phyloP scores from a whole-genome alignment of 2,888 invertebrate species.

The Cataglyphis altisquamis region DNA sequence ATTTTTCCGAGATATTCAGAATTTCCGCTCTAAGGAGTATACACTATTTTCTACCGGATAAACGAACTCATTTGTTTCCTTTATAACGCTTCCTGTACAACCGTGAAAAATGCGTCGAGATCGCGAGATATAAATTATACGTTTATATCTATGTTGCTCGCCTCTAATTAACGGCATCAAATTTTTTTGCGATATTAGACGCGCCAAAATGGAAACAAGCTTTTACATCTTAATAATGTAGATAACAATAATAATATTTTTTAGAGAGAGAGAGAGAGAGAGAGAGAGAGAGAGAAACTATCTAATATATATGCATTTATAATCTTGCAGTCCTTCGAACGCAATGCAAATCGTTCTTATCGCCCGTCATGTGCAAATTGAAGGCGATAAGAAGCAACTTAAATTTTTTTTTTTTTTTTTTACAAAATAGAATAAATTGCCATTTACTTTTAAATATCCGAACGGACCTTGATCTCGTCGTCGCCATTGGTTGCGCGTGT shows the following conservation, averaged over 20 bases:
- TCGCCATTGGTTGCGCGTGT: conserved; percentile 23
- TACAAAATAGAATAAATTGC: not conserved
- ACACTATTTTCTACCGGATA: conserved; percentile 51
- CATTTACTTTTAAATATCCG: not conserved
- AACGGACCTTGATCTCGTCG: not conserved
- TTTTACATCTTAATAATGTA: not conserved
- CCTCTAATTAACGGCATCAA: conserved; percentile 53
- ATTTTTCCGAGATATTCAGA: conserved; percentile 25
- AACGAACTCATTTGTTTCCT: conserved; percentile 63
- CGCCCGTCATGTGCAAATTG: not conserved
- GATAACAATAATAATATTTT: conserved; percentile 7
- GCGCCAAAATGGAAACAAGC: conserved; percentile 5
- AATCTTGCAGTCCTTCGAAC: not conserved
- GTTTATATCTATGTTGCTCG: conserved; percentile 30
- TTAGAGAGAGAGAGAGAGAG: conserved; percentile 10
- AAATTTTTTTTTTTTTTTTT: not conserved
- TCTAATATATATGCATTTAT: conserved; percentile 9
- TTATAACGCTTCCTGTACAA: conserved; percentile 30
- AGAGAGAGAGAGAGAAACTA: not conserved
- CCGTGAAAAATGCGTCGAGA: conserved; percentile 54
- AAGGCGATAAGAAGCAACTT: not conserved
- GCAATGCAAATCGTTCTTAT: not conserved
- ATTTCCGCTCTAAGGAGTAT: conserved; percentile 39
- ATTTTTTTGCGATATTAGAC: conserved; percentile 37
- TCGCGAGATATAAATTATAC: conserved; percentile 60